These are phyloP conservation scores for Drosophila tripunctata DNA, from an alignment of 2,888 invertebrate species.

Conservation along the genomic window DNA sequence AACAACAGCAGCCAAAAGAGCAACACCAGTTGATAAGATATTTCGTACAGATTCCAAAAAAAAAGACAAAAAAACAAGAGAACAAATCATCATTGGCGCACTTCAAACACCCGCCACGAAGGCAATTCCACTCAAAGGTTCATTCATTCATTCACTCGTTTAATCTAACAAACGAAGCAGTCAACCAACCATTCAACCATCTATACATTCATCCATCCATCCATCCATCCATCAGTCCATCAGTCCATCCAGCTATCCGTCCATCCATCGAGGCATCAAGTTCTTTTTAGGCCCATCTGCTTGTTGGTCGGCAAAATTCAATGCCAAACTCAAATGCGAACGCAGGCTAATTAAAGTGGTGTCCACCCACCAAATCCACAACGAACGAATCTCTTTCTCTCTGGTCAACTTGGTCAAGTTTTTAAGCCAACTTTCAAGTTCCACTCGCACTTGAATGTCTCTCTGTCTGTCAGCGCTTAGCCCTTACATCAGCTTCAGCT, in stretches of 20 bases:
- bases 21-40: neutral
- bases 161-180: conserved; percentile 11
- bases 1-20: neutral
- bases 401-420: conserved; percentile 47
- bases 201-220: conserved; percentile 11
- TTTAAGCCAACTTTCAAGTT: neutral
- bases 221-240: conserved; percentile 29
- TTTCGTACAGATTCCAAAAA: conserved; percentile 1
- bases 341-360: conserved; percentile 79
- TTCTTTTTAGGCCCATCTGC: conserved; percentile 14
- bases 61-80: no score
- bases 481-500: conserved; percentile 5
- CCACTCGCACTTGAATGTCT: conserved; percentile 18
- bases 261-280: conserved; percentile 30
- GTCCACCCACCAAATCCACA: conserved; percentile 71
- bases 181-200: conserved; percentile 33
- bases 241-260: conserved; percentile 23
- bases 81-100: conserved; percentile 70
- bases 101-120: conserved; percentile 62
- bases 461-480: conserved; percentile 61
- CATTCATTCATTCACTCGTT: conserved; percentile 31
- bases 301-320: conserved; percentile 66
- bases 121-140: conserved; percentile 43
- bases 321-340: conserved; percentile 54
- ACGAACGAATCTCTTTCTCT: no score